Evolutionary conservation across 2,113 vertebrate species (phyloP).

Genomic region (Bos indicus): DNA sequence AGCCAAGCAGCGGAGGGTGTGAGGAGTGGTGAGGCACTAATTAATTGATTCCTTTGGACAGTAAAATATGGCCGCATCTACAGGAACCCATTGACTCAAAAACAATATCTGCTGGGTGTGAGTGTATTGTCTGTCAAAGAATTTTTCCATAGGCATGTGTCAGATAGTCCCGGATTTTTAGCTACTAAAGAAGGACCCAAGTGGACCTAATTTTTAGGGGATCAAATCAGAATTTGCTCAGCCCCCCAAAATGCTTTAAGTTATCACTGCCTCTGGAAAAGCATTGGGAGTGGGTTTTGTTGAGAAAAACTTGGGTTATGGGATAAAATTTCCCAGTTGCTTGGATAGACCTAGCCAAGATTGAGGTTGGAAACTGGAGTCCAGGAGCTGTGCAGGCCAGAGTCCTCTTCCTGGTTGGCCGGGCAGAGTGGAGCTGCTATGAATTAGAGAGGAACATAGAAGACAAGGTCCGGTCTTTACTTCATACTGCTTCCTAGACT

Average conservation of each 20-base stretch:
- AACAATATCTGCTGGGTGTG: slow-evolving; percentile 64
- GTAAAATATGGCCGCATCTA: slow-evolving; percentile 79
- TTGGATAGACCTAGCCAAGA: background rate
- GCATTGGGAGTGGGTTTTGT: background rate
- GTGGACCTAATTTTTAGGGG: background rate
- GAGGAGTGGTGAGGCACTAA: slow-evolving; percentile 74
- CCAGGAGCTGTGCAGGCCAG: background rate
- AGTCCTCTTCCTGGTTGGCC: background rate
- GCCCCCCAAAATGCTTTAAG: background rate
- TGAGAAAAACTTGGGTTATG: background rate
- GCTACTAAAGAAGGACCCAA: slow-evolving; percentile 26
- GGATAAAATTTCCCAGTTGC: background rate
- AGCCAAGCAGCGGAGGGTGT: slow-evolving; percentile 67
- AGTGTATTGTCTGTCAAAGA: slow-evolving; percentile 34
- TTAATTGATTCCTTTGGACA: slow-evolving; percentile 83
- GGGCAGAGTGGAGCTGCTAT: background rate
- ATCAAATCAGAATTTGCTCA: background rate
- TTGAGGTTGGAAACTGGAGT: background rate
- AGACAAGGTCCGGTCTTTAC: background rate
- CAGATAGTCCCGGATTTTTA: background rate
- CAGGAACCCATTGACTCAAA: slow-evolving; percentile 74
- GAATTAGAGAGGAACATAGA: background rate
- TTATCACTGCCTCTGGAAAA: background rate
- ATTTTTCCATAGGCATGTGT: slow-evolving; percentile 33
- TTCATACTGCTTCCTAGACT: background rate